Percentiles rank a stretch among this genome's conserved stretches.
These are phyloP conservation scores for Podarcis cretensis DNA, from an alignment of 2,113 vertebrate genomes.

Conservation along the genomic window DNA sequence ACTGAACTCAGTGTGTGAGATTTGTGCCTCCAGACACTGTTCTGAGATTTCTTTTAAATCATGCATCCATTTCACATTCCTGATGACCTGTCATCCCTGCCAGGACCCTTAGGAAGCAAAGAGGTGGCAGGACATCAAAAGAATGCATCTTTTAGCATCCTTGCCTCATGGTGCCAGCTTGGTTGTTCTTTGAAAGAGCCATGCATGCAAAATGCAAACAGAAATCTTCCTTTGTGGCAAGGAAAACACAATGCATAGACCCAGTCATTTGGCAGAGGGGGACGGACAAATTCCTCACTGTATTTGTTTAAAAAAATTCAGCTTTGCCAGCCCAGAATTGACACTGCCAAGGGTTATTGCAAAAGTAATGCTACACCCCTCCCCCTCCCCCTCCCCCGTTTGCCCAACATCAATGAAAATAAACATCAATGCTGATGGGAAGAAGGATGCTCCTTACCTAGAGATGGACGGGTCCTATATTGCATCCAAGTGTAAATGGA, in stretches of 20 bases:
- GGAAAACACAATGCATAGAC: neutral
- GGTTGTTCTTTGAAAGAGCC: neutral
- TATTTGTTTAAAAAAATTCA: neutral
- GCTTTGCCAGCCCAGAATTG: accelerated
- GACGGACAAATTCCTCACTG: neutral
- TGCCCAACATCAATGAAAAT: neutral
- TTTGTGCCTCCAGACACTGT: no score
- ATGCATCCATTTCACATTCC: neutral
- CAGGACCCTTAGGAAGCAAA: neutral
- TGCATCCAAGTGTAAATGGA: neutral
- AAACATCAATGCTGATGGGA: neutral
- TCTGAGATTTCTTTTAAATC: neutral
- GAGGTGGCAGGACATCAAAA: neutral
- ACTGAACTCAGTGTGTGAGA: neutral
- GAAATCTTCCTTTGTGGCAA: neutral
- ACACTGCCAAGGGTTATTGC: accelerated
- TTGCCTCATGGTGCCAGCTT: neutral
- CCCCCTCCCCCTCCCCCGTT: neutral
- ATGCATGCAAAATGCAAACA: neutral
- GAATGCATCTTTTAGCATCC: constrained; percentile 2
- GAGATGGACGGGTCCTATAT: neutral
- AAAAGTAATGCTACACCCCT: neutral
- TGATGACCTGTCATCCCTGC: accelerated
- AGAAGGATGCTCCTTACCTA: constrained; percentile 48
- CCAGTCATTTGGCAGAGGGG: accelerated